Base-by-base conservation (phyloP, 2,888 invertebrate species). In the Steromphala cineraria region DNA sequence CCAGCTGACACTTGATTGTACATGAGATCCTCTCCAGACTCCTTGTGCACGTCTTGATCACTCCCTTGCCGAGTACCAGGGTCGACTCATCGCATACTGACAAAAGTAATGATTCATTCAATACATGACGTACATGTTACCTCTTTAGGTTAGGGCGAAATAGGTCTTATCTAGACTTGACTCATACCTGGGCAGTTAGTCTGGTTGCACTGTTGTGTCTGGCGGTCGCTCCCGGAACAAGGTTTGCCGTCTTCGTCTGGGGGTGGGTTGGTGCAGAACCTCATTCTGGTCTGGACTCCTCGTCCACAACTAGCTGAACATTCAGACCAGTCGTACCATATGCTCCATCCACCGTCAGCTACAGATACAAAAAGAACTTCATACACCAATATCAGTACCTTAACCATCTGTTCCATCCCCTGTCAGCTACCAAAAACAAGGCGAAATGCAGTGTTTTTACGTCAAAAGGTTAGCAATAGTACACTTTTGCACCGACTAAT, bases 311-410 rank as follows among this genome's bases (percentile, higher is more conserved):
- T 36, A 10, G 36, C 40, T n/a, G 71, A 71, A 19, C 71, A 71
- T 17, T 13, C 71, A 71, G 36, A 19, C 71, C 71, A 71, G 28
- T 31, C 31, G 17, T 17, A 19, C 71, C 71, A 71, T 8, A 5
- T 36, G 40, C 71, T 71, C 71, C 71, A 71, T n/a, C 71, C 71
- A 7, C 71, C 71, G 36, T 71, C 71, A 71, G n/a, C n/a, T n/a
- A n/a, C n/a, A n/a, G n/a, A n/a, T n/a, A n/a, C n/a, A n/a, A n/a
- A n/a, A n/a, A n/a, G n/a, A n/a, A n/a, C n/a, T n/a, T n/a, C n/a
- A n/a, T n/a, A n/a, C n/a, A n/a, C n/a, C n/a, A n/a, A n/a, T n/a
- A n/a, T n/a, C n/a, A n/a, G n/a, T n/a, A n/a, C n/a, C n/a, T n/a
- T n/a, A n/a, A n/a, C n/a, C n/a, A n/a, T n/a, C n/a, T n/a, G n/a